A percentile compares a stretch with the other conserved stretches of the same genome.
Evolutionary conservation across 2,888 invertebrate genomes (phyloP).

Genomic region (Watsonalla binaria): DNA sequence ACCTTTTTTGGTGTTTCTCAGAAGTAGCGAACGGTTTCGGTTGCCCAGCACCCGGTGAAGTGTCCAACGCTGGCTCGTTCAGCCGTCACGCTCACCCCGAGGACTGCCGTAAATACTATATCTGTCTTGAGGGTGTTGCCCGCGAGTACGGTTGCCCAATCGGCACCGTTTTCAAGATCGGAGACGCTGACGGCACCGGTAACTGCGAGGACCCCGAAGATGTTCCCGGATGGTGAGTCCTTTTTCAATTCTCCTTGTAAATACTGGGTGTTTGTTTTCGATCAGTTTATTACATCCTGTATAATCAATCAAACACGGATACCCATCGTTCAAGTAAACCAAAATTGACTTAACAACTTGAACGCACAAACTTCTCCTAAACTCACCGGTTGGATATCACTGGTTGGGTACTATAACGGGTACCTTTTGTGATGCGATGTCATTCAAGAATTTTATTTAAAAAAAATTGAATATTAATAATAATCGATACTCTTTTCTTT

Average conservation of each 20-base stretch:
- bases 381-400: constrained; percentile 53
- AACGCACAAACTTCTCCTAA: constrained; percentile 46
- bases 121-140: constrained; percentile 93
- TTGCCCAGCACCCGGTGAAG: constrained; percentile 90
- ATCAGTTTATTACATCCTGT: not conserved
- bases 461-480: not conserved
- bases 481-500: not conserved
- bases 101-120: constrained; percentile 96
- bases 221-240: constrained; percentile 95
- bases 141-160: constrained; percentile 97
- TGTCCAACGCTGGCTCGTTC: constrained; percentile 91
- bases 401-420: constrained; percentile 52
- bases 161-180: constrained; percentile 97
- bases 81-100: constrained; percentile 96
- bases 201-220: constrained; percentile 97
- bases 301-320: constrained; percentile 33
- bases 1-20: constrained; percentile 69
- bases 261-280: not conserved
- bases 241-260: constrained; percentile 1
- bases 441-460: constrained; percentile 1
- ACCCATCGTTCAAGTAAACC: constrained; percentile 55
- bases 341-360: constrained; percentile 48
- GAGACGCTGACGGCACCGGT: constrained; percentile 92
- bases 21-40: constrained; percentile 94
- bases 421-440: constrained; percentile 26